Evolutionary conservation across 1,140 invertebrate genomes (phyloP), one percentile per base, ranked within the genome.

Genomic region (Leucophenga varia): DNA sequence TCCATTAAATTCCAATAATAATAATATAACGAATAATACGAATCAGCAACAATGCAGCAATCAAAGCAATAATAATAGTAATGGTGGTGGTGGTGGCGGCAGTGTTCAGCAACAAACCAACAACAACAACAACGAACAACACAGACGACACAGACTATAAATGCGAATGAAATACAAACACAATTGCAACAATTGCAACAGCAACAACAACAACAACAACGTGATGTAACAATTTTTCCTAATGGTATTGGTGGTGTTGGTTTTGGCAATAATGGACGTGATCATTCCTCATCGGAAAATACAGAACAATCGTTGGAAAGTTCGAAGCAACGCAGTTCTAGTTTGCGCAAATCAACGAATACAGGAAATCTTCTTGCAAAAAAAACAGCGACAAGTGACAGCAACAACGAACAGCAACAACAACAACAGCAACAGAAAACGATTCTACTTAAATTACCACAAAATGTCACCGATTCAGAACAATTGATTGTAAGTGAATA

Each of bases 211-310:
- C 59, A 8, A 59, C 64, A 57, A 25, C 64, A 45, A 10, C 49
- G n/a, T n/a, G n/a, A n/a, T n/a, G n/a, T n/a, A n/a, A n/a, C n/a
- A n/a, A n/a, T n/a, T n/a, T n/a, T 5, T 35, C 6, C 10, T 8
- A 35, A 14, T 35, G 16, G 2, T 16, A 16, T 10, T 5, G n/a
- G 35, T 13, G 10, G 35, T 36, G 35, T 8, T 17, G 35, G 35
- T 36, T 8, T 2, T 36, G 10, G n/a, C n/a, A n/a, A n/a, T n/a
- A n/a, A n/a, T n/a, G n/a, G n/a, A 8, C 60, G 60, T 2, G 25
- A 57, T 16, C 54, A 57, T 22, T 74, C 71, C 10, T 74, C 71
- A 6, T 72, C 71, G n/a, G 71, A 74, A 19, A 74, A 74, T 36
- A 74, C 71, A 1, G 71, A 72, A 18, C 67, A 67, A 37, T 74